A percentile compares a stretch with the other conserved stretches of the same genome.
Conservation (phyloP, 1,140 invertebrate genomes). For the Monomorium pharaonis region DNA sequence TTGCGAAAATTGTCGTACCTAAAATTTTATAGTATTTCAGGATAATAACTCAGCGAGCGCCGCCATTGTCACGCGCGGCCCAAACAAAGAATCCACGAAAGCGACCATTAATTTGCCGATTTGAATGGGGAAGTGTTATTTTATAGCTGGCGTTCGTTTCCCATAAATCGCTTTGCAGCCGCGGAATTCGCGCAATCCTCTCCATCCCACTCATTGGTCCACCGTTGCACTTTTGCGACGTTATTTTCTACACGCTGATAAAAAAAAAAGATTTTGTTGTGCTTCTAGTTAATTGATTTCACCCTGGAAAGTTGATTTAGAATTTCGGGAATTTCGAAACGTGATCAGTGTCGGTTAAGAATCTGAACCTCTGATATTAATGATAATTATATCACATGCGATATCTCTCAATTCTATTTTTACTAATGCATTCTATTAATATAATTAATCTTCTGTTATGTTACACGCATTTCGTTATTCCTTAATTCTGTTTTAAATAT, state of each 20-base stretch:
- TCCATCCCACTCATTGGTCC: slow-evolving; percentile 26
- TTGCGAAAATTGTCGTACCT: not conserved
- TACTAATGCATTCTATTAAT: not conserved
- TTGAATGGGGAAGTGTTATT: slow-evolving; percentile 82
- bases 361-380: not conserved
- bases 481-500: not conserved
- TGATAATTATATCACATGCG: not conserved
- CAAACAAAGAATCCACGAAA: slow-evolving; percentile 81
- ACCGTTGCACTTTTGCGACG: not conserved
- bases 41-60: slow-evolving; percentile 75
- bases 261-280: slow-evolving; percentile 33
- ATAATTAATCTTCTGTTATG: not conserved
- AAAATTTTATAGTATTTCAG: slow-evolving; percentile 68
- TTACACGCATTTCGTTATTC: not conserved
- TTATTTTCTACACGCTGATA: slow-evolving; percentile 25
- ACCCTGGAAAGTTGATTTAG: not conserved
- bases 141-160: slow-evolving; percentile 78
- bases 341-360: not conserved
- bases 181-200: slow-evolving; percentile 67
- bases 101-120: slow-evolving; percentile 81
- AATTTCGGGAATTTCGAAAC: not conserved
- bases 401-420: not conserved
- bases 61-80: slow-evolving; percentile 71
- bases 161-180: slow-evolving; percentile 74
- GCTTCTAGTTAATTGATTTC: not conserved